Evolutionary conservation across 1,140 invertebrate genomes (phyloP), one percentile per base, ranked within the genome.

Genomic region (Lordiphosa collinella): DNA sequence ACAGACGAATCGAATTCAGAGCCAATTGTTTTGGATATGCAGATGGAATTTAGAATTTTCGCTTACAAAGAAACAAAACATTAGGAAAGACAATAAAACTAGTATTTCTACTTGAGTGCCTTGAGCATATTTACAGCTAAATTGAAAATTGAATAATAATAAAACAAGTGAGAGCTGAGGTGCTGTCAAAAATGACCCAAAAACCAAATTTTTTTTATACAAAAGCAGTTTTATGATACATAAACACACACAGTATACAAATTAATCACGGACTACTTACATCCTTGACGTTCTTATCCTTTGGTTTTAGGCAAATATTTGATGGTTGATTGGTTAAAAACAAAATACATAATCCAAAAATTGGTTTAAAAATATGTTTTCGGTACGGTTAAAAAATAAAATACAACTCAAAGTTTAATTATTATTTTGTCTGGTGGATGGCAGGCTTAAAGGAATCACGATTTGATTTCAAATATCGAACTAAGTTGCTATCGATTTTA

Each of bases 231-330:
- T 36, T 34, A 43, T 14, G 13, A 56, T 31, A 40, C 6, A 40
- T 14, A 51, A 31, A 53, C 18, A 55, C 22, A 47, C 14, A 52
- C 47, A 36, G 43, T 18, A 57, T 37, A 51, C 25, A 16, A 12
- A 69, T 57, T 74, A 65, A 61, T 51, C 35, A 74, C 72, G 62
- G 25, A 63, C 84, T 86, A 87, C 84, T 87, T 87, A 87, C 84
- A 79, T 87, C 84, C 84, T 87, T 87, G 29, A 73, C 43, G 65
- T 78, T 79, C 73, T 86, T 75, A 75, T 87, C 78, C 68, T 79
- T 79, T 48, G 51, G 35, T 29, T 61, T 34, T 51, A 52, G 47
- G 59, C 25, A 29, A 29, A 29, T 29, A 29, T 29, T 29, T 29
- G 25, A 29, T 69, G 44, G 48, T 72, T 51, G 14, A 73, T 62